phyloP scores from a whole-genome alignment of 1,140 invertebrate species.

The Panulirus ornatus region DNA sequence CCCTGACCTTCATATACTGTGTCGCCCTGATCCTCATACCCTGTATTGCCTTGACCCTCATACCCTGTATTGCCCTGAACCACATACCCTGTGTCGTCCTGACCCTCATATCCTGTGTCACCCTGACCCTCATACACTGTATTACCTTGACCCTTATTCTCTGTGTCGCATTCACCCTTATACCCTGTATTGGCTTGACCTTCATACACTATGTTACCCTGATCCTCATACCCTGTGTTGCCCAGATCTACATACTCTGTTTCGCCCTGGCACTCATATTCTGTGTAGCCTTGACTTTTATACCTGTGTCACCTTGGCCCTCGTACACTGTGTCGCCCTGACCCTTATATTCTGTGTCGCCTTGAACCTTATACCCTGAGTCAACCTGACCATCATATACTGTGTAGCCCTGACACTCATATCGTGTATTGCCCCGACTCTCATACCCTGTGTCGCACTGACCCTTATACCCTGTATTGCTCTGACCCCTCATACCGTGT shows the following conservation, averaged over 20 bases:
- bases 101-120: neutral
- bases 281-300: neutral
- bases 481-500: neutral
- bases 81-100: neutral
- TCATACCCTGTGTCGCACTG: neutral
- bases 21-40: neutral
- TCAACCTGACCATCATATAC: neutral
- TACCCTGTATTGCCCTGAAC: neutral
- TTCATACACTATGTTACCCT: too few species aligned
- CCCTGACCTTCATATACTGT: too few species aligned
- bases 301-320: neutral
- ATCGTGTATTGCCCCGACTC: neutral
- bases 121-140: neutral
- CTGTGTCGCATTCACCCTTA: neutral
- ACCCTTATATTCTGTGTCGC: neutral
- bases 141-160: neutral
- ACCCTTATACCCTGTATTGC: neutral
- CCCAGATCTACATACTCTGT: too few species aligned
- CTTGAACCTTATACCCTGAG: too few species aligned
- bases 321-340: too few species aligned
- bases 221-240: too few species aligned
- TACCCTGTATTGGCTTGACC: neutral
- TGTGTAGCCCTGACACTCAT: neutral
- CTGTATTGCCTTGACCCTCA: neutral
- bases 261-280: too few species aligned